phyloP scores from a whole-genome alignment of 2,888 invertebrate genomes.

The Melanargia galathea region DNA sequence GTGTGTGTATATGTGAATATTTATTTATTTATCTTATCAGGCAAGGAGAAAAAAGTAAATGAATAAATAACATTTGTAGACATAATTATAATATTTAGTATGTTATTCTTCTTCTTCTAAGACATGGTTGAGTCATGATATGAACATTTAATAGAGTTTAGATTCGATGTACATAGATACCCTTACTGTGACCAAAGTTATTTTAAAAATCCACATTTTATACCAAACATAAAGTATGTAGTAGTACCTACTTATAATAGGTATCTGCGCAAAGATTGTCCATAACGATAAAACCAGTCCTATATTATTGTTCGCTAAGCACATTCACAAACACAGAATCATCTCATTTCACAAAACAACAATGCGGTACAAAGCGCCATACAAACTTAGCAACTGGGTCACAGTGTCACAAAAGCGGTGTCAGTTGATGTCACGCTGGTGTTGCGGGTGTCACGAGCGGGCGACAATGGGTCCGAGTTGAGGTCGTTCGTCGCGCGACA shows the following conservation, averaged over 20 bases:
- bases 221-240: no score
- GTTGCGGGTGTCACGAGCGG: constrained; percentile 51
- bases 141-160: no score
- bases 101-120: no score
- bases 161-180: no score
- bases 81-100: no score
- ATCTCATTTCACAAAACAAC: constrained; percentile 53
- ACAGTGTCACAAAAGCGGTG: constrained; percentile 56
- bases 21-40: no score
- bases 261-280: neutral
- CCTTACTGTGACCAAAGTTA: no score
- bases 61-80: no score
- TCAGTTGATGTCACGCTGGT: constrained; percentile 55
- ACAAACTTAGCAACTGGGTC: constrained; percentile 61
- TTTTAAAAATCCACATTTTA: no score
- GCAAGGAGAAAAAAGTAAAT: no score
- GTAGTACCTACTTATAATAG: neutral
- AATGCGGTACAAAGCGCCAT: constrained; percentile 43
- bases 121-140: no score
- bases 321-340: constrained; percentile 15
- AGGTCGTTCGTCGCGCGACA: constrained; percentile 24
- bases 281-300: constrained; percentile 4
- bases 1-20: no score
- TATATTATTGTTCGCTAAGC: neutral
- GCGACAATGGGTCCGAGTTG: constrained; percentile 45